phyloP scores from a whole-genome alignment of 1,140 invertebrate genomes.

The Drosophila subpulchrella region DNA sequence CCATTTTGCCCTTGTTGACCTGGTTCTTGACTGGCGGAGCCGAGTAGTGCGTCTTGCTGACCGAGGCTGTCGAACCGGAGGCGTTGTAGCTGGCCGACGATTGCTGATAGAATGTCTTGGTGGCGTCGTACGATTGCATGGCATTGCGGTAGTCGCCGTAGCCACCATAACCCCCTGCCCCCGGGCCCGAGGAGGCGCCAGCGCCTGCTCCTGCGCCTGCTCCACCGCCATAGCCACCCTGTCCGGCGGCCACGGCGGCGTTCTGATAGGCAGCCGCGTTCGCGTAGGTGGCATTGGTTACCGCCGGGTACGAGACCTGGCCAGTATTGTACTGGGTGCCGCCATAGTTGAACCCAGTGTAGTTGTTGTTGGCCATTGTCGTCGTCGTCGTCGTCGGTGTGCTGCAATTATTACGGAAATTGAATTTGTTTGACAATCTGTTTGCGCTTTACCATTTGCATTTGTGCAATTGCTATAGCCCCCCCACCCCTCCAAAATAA shows the following conservation, averaged over 20 bases:
- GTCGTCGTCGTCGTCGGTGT: conserved; percentile 10
- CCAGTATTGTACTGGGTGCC: conserved; percentile 93
- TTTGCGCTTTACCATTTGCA: conserved; percentile 15
- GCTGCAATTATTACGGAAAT: conserved; percentile 67
- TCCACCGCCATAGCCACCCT: conserved; percentile 61
- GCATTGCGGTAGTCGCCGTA: conserved; percentile 89
- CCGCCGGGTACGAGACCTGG: conserved; percentile 79
- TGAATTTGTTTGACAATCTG: conserved; percentile 67
- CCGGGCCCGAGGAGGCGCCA: conserved; percentile 85
- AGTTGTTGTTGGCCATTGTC: conserved; percentile 95
- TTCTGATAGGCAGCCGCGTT: conserved; percentile 79
- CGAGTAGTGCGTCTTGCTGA: conserved; percentile 85
- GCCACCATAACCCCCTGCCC: conserved; percentile 85
- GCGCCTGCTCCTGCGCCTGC: conserved; percentile 85
- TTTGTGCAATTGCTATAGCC: not conserved
- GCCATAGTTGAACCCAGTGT: conserved; percentile 95
- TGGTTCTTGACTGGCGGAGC: conserved; percentile 85
- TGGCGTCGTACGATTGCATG: conserved; percentile 87
- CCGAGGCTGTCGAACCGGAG: conserved; percentile 85
- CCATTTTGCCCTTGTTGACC: conserved; percentile 80
- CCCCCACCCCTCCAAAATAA: not conserved
- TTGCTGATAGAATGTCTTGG: conserved; percentile 89
- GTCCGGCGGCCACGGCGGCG: conserved; percentile 79
- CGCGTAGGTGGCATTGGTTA: conserved; percentile 81
- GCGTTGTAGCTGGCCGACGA: conserved; percentile 86